Conservation (phyloP, 2,797 vertebrate species). For the Heliangelus exortis region DNA sequence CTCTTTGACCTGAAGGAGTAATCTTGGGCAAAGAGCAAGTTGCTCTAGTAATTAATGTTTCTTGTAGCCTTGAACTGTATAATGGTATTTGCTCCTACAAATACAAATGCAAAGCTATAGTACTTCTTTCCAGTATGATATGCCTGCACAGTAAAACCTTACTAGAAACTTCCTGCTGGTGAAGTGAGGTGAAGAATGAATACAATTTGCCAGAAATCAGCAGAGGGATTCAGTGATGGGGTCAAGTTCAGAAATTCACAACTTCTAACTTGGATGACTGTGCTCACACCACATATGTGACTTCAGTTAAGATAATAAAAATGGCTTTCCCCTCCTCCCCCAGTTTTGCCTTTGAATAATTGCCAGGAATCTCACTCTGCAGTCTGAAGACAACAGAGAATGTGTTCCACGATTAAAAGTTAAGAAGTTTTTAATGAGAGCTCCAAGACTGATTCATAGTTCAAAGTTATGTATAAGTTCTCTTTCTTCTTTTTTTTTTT, state of each 20-base stretch:
- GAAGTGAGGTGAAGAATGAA: not conserved
- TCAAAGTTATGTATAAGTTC: constrained; percentile 23
- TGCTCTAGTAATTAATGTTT: not conserved
- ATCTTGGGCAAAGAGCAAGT: not conserved
- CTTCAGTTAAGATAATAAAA: not conserved
- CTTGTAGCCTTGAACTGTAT: not conserved
- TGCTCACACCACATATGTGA: not conserved
- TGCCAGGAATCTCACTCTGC: not conserved
- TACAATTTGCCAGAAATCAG: not conserved
- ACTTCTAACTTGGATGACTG: not conserved
- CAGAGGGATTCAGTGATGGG: not conserved
- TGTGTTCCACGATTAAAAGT: constrained; percentile 51
- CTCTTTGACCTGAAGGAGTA: not conserved
- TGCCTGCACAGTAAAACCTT: not conserved
- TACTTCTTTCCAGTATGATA: not conserved
- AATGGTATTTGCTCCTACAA: not conserved
- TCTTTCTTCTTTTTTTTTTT: not conserved
- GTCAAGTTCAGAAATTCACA: not conserved
- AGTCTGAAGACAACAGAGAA: constrained; percentile 22
- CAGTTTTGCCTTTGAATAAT: constrained; percentile 14
- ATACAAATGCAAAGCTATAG: not conserved
- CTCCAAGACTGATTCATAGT: constrained; percentile 12
- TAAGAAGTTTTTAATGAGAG: constrained; percentile 62
- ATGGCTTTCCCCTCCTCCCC: not conserved
- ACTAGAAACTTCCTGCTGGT: not conserved